Percentiles rank a stretch among this genome's conserved stretches.
These are phyloP conservation scores for Smutsia temminckii DNA, from an alignment of 2,797 vertebrate species.

Conservation along the genomic window DNA sequence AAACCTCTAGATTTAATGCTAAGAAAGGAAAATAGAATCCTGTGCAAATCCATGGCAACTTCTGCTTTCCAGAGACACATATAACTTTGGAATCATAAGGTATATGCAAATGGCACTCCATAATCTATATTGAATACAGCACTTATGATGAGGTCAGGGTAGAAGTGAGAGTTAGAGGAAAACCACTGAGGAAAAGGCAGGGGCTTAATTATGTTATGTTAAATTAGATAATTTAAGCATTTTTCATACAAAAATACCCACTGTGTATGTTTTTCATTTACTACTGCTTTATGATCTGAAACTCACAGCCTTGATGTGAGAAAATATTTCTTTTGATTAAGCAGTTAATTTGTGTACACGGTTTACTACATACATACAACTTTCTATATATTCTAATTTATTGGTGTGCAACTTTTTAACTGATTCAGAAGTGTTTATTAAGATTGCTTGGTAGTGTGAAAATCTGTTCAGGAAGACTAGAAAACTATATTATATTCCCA, in stretches of 20 bases:
- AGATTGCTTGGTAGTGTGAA: conserved; percentile 41
- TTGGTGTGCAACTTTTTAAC: background rate
- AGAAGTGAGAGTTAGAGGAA: background rate
- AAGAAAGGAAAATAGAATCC: background rate
- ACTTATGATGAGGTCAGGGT: background rate
- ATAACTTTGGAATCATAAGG: background rate
- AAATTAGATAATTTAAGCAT: background rate
- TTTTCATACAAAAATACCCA: background rate
- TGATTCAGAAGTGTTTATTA: conserved; percentile 33
- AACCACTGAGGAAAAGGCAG: background rate
- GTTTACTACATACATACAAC: background rate
- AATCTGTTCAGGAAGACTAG: conserved; percentile 50
- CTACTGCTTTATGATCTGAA: background rate
- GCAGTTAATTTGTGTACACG: conserved; percentile 29
- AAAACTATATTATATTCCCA: conserved; percentile 37
- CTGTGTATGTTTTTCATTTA: background rate
- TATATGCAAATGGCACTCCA: background rate
- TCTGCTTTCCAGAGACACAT: background rate
- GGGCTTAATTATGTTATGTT: background rate
- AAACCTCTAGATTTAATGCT: background rate
- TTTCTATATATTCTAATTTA: conserved; percentile 32
- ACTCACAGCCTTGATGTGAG: background rate
- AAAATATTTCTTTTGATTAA: conserved; percentile 1
- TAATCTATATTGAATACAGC: background rate
- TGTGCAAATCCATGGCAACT: background rate